Base-by-base conservation (phyloP, 2,888 invertebrate genomes). In the Agriopis marginaria region DNA sequence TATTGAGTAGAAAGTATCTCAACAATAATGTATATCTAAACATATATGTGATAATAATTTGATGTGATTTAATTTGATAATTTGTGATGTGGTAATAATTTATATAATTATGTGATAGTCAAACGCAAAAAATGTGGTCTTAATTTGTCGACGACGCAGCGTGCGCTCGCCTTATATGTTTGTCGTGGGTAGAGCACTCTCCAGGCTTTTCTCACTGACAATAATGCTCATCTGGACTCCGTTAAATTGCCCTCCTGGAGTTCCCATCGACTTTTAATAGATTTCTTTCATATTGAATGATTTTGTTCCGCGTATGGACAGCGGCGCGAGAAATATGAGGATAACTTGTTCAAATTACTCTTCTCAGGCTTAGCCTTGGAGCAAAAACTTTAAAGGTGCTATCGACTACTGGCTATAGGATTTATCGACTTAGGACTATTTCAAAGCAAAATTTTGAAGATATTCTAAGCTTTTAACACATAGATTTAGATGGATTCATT, bases 161-260 rank as follows among this genome's bases (percentile, higher is more conserved):
- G 59, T 71, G 42, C 70, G 40, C 55, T 68, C 10, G 49, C 66
- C 66, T 66, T 70, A 60, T 50, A 23, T 0, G 62, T 8, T 45
- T 67, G 70, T 75, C 75, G 75, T 75, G 74, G 71, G 74, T 73
- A 69, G 63, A 77, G 76, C 56, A 75, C 81, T 75, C 82, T 79
- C 81, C 77, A 77, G 79, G 83, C 85, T 87, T 88, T 93, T 92
- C 91, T 89, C 91, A 91, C 89, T 85, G 85, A 77, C 80, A 79
- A 80, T 79, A 79, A 76, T 77, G 75, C 73, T 80, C 80, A 75
- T 79, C 82, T 75, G 70, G 73, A 70, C 80, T 69, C 65, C 74
- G 78, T 79, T 80, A 86, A 86, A 86, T 87, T 85, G 83, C 84
- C 72, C 66, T 74, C 75, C 58, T 44, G 71, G 62, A 72, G 79